Percentiles rank a stretch among this genome's conserved stretches.
phyloP scores from a whole-genome alignment of 2,888 invertebrate species.

The Aphodius sticticus region DNA sequence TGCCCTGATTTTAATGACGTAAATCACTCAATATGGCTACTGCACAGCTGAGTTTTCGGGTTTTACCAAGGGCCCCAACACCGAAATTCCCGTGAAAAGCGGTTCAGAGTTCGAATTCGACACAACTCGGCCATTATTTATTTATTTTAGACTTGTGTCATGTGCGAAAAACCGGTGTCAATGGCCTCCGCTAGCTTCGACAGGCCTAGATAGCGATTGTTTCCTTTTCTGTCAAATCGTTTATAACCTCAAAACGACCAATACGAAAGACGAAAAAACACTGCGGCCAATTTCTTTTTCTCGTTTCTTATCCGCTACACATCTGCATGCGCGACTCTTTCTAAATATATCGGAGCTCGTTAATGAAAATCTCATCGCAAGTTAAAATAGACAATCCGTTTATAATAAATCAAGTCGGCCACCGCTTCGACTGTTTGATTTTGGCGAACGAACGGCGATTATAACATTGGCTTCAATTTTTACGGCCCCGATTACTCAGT shows the following conservation, averaged over 20 bases:
- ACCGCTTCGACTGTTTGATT: background rate
- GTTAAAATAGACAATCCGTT: constrained; percentile 43
- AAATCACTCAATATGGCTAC: constrained; percentile 59
- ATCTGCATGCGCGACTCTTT: constrained; percentile 29
- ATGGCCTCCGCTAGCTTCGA: constrained; percentile 33
- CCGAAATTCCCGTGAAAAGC: background rate
- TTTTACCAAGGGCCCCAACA: constrained; percentile 12
- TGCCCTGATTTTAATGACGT: constrained; percentile 55
- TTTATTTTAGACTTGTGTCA: constrained; percentile 35
- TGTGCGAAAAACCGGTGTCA: constrained; percentile 40
- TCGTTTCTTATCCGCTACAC: constrained; percentile 1
- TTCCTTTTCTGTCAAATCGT: constrained; percentile 14
- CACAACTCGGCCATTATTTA: background rate
- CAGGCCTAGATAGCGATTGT: constrained; percentile 13
- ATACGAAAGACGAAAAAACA: background rate
- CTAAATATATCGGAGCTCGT: constrained; percentile 42
- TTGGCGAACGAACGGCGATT: background rate
- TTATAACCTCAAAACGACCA: background rate
- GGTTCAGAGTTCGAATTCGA: background rate
- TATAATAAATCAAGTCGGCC: constrained; percentile 37
- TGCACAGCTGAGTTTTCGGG: constrained; percentile 45
- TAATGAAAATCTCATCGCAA: constrained; percentile 34
- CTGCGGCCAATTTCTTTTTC: background rate
- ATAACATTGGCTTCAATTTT: constrained; percentile 10
- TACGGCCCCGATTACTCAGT: constrained; percentile 19